Evolutionary conservation across 1,140 invertebrate species (phyloP).

Genomic region (Aricia agestis): DNA sequence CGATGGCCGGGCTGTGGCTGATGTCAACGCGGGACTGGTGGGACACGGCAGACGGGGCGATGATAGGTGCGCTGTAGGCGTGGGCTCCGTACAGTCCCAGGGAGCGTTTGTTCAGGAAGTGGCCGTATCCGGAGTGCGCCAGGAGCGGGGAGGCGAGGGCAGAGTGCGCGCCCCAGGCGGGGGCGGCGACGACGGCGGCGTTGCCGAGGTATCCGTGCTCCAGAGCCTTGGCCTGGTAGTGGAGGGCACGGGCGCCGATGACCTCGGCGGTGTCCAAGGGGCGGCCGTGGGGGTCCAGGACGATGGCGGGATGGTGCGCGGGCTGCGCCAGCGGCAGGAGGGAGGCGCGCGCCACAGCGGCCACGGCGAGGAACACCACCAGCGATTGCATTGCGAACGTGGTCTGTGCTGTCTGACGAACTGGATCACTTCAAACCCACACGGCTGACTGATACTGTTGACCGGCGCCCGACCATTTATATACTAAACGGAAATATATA

Average conservation of each 20-base stretch:
- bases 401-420: constrained; percentile 54
- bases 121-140: too few relatives aligned
- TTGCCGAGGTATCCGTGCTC: too few relatives aligned
- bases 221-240: too few relatives aligned
- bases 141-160: too few relatives aligned
- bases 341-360: constrained; percentile 33
- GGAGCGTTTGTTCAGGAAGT: background rate
- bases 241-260: too few relatives aligned
- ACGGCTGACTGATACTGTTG: constrained; percentile 53
- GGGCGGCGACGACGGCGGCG: too few relatives aligned
- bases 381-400: constrained; percentile 40
- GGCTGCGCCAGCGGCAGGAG: constrained; percentile 53
- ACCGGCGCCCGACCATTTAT: constrained; percentile 18
- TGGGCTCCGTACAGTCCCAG: too few relatives aligned
- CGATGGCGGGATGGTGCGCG: too few relatives aligned
- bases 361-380: constrained; percentile 26
- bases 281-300: too few relatives aligned
- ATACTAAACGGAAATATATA: constrained; percentile 21
- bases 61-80: background rate
- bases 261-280: too few relatives aligned
- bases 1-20: constrained; percentile 37
- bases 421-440: constrained; percentile 59
- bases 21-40: constrained; percentile 71
- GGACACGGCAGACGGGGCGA: constrained; percentile 52
- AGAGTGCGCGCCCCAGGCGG: too few relatives aligned